phyloP scores from a whole-genome alignment of 2,797 vertebrate species.

The Sebastes kiyomatsui region DNA sequence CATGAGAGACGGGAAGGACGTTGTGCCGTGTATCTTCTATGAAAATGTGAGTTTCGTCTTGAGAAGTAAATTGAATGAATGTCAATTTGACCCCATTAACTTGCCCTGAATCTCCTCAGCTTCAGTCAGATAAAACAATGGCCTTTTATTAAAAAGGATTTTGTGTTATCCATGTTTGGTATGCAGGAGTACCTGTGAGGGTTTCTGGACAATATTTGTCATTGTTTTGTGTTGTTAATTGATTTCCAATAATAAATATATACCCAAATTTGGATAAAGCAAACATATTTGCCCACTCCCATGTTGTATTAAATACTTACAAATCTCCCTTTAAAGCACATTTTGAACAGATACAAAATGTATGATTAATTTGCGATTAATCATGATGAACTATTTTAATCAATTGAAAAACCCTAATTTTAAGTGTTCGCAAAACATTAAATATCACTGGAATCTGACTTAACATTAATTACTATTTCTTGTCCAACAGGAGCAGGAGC shows the following conservation, averaged over 20 bases:
- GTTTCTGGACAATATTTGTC: no score
- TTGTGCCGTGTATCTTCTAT: constrained; percentile 90
- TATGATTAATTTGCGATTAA: no score
- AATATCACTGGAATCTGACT: not conserved
- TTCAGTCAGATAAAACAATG: not conserved
- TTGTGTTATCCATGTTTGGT: not conserved
- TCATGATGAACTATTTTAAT: no score
- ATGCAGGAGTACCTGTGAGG: not conserved
- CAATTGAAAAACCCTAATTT: no score
- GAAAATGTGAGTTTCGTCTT: constrained; percentile 90
- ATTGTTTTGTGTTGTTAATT: no score
- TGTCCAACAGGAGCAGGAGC: constrained; percentile 86
- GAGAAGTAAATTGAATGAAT: not conserved
- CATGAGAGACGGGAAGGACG: constrained; percentile 89
- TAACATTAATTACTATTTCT: not conserved
- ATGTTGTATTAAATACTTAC: no score
- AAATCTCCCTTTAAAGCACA: no score
- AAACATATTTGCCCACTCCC: no score
- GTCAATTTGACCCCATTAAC: not conserved
- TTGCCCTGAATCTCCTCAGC: not conserved
- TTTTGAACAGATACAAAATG: no score
- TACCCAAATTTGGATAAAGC: no score
- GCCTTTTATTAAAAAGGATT: not conserved
- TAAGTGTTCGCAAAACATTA: not conserved
- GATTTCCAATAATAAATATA: no score